Evolutionary conservation across 2,888 invertebrate genomes (phyloP).

Genomic region (Habrosyne pyritoides): DNA sequence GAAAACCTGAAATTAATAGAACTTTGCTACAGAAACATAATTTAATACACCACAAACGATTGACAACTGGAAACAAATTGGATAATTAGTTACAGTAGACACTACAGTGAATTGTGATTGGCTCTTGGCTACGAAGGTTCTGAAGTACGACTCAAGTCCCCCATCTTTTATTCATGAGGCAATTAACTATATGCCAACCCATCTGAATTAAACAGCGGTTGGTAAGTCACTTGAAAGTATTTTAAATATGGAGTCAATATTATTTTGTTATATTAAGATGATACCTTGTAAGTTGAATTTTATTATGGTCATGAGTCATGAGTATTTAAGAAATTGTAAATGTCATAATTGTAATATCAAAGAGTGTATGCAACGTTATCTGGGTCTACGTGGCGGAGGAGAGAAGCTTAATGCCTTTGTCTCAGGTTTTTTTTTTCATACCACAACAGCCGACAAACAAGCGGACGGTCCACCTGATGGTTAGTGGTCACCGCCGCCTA

Average conservation of each 20-base stretch:
- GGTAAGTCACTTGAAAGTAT: background rate
- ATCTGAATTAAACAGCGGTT: background rate
- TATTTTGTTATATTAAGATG: too few relatives aligned
- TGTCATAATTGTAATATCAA: too few relatives aligned
- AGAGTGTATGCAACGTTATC: too few relatives aligned
- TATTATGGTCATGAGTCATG: too few relatives aligned
- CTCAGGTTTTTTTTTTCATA: too few relatives aligned
- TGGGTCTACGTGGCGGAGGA: too few relatives aligned
- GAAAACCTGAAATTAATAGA: background rate
- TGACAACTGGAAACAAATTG: background rate
- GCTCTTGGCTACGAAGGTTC: background rate
- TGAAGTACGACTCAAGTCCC: background rate
- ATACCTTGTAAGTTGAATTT: too few relatives aligned
- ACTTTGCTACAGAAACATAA: background rate
- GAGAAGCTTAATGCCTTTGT: too few relatives aligned
- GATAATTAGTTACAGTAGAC: background rate
- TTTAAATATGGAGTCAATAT: background rate
- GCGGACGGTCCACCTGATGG: too few relatives aligned
- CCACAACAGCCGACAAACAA: too few relatives aligned
- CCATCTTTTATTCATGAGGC: constrained; percentile 7
- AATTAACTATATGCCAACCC: constrained; percentile 4
- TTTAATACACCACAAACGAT: background rate
- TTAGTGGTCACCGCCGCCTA: too few relatives aligned
- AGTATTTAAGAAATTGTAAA: too few relatives aligned
- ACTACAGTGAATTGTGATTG: constrained; percentile 5